phyloP scores from a whole-genome alignment of 2,113 vertebrate species.

The Vulpes vulpes region DNA sequence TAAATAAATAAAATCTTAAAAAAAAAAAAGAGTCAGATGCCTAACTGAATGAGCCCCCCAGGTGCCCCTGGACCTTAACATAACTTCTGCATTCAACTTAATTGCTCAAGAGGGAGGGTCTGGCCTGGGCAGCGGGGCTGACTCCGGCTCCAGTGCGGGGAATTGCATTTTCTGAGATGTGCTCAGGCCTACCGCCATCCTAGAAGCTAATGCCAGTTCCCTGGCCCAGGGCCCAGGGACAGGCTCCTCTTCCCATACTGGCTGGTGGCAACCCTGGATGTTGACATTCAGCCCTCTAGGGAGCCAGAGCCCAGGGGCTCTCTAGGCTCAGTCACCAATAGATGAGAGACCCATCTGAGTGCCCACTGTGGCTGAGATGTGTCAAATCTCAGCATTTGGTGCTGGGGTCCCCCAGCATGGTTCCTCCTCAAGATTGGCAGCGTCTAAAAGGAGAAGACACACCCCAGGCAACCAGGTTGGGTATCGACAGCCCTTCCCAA shows the following conservation, averaged over 20 bases:
- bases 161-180: not conserved
- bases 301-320: not conserved
- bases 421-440: not conserved
- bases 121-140: constrained; percentile 71
- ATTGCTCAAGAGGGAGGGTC: constrained; percentile 46
- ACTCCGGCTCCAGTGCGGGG: not conserved
- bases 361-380: rapidly evolving
- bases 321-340: rapidly evolving
- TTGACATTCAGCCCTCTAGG: not conserved
- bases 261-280: rapidly evolving
- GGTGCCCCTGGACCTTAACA: not conserved
- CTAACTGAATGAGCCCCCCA: not conserved
- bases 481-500: rapidly evolving
- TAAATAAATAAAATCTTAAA: too few species aligned
- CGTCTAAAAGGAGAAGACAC: not conserved
- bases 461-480: rapidly evolving
- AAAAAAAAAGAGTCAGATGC: not conserved
- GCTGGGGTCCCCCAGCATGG: not conserved
- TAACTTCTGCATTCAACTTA: constrained; percentile 78
- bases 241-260: too few species aligned
- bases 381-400: rapidly evolving
- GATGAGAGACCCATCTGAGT: not conserved
- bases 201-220: not conserved
- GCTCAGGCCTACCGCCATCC: rapidly evolving
- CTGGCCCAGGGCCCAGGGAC: not conserved